These are phyloP conservation scores for Muntiacus muntjak DNA, from an alignment of 2,113 vertebrate genomes.

Conservation along the genomic window DNA sequence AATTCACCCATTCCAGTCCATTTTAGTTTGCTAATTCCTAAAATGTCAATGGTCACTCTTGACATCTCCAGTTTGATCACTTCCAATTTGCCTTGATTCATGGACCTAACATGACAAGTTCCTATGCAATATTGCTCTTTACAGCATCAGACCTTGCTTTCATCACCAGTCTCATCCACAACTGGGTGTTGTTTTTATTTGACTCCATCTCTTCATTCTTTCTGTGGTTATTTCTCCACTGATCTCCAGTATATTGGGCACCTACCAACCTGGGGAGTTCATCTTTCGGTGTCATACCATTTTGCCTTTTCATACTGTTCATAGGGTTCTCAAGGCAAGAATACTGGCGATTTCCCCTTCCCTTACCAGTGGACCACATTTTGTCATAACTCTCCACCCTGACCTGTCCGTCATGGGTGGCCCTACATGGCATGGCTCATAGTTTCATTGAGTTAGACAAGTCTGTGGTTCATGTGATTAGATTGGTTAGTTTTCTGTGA, in stretches of 20 bases:
- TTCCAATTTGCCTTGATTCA: not conserved
- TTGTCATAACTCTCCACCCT: not conserved
- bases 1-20: not conserved
- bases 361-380: not conserved
- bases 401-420: fast-evolving
- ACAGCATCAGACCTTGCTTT: not conserved
- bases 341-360: not conserved
- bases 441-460: not conserved
- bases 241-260: not conserved
- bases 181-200: not conserved
- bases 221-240: not conserved
- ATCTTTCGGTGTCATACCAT: not conserved
- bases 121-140: not conserved
- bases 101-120: not conserved
- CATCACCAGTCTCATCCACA: not conserved
- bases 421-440: not conserved
- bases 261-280: not conserved
- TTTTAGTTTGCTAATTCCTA: not conserved
- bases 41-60: not conserved
- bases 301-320: not conserved
- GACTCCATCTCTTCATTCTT: not conserved
- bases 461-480: not conserved
- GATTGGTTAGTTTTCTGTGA: not conserved
- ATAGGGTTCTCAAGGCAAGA: not conserved
- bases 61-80: not conserved